A percentile compares a stretch with the other conserved stretches of the same genome.
Conservation (phyloP, 2,888 invertebrate genomes). For the Halictus ligatus region DNA sequence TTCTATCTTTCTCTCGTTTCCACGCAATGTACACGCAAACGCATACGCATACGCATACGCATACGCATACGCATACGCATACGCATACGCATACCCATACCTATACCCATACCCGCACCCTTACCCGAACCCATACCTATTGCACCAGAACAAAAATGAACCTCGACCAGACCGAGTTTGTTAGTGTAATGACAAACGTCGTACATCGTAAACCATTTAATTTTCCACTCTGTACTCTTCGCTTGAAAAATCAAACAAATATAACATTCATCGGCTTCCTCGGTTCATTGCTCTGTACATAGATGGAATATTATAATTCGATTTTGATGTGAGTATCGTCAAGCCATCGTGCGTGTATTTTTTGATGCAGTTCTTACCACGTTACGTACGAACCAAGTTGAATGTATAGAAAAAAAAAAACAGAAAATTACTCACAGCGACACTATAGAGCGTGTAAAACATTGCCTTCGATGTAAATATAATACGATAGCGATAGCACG, state of each 20-base stretch:
- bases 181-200: constrained; percentile 43
- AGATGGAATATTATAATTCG: constrained; percentile 21
- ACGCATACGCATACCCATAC: neutral
- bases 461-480: constrained; percentile 38
- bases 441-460: constrained; percentile 7
- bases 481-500: neutral
- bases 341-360: constrained; percentile 2
- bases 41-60: constrained; percentile 56
- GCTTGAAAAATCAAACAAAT: constrained; percentile 21
- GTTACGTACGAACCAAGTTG: neutral
- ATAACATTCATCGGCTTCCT: constrained; percentile 22
- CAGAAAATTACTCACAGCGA: neutral
- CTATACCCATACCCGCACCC: neutral
- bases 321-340: constrained; percentile 43
- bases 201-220: constrained; percentile 34
- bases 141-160: constrained; percentile 13
- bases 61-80: neutral
- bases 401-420: neutral
- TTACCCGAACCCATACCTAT: neutral
- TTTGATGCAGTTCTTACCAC: neutral
- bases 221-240: constrained; percentile 15
- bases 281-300: constrained; percentile 51
- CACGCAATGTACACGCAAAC: constrained; percentile 70
- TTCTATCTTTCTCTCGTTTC: constrained; percentile 56
- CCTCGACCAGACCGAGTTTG: constrained; percentile 65